These are phyloP conservation scores for Drosophila kohkoa DNA, from an alignment of 1,140 invertebrate species.

Conservation along the genomic window DNA sequence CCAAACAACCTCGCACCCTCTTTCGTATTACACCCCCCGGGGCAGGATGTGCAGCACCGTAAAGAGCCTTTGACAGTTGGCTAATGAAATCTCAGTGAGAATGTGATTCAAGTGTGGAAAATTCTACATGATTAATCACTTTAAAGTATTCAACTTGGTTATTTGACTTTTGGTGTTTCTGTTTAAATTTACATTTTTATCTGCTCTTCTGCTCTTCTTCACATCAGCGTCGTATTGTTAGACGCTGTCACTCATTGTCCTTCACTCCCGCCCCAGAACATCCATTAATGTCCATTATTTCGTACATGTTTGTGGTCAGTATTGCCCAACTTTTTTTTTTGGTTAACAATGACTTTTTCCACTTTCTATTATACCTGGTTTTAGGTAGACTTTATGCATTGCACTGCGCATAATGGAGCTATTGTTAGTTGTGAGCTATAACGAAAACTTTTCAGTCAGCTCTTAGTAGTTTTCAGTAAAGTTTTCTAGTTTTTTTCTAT, in stretches of 20 bases:
- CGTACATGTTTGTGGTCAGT: slow-evolving; percentile 7
- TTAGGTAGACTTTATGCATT: slow-evolving; percentile 19
- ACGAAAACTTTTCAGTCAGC: not conserved
- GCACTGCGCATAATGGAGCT: slow-evolving; percentile 35
- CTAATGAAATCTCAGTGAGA: slow-evolving; percentile 65
- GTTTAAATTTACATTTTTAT: slow-evolving; percentile 55
- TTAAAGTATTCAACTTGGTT: slow-evolving; percentile 18
- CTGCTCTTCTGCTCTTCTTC: slow-evolving; percentile 10
- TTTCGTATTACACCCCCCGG: slow-evolving; percentile 23
- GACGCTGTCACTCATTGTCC: slow-evolving; percentile 7
- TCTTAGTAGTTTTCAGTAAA: too few species aligned
- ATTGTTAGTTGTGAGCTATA: slow-evolving; percentile 14
- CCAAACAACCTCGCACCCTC: slow-evolving; percentile 44
- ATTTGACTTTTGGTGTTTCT: slow-evolving; percentile 15
- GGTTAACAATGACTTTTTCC: slow-evolving; percentile 34
- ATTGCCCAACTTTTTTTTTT: slow-evolving; percentile 33
- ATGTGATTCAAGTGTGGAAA: slow-evolving; percentile 45
- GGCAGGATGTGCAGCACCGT: slow-evolving; percentile 26
- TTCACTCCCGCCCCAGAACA: slow-evolving; percentile 5
- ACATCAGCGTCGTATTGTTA: slow-evolving; percentile 7
- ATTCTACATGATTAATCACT: slow-evolving; percentile 56
- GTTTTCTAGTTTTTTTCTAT: too few species aligned
- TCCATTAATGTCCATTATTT: slow-evolving; percentile 40
- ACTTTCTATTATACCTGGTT: slow-evolving; percentile 9
- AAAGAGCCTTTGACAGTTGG: slow-evolving; percentile 60